Base-by-base conservation (phyloP, 2,888 invertebrate species). In the Cremastinae sp. region DNA sequence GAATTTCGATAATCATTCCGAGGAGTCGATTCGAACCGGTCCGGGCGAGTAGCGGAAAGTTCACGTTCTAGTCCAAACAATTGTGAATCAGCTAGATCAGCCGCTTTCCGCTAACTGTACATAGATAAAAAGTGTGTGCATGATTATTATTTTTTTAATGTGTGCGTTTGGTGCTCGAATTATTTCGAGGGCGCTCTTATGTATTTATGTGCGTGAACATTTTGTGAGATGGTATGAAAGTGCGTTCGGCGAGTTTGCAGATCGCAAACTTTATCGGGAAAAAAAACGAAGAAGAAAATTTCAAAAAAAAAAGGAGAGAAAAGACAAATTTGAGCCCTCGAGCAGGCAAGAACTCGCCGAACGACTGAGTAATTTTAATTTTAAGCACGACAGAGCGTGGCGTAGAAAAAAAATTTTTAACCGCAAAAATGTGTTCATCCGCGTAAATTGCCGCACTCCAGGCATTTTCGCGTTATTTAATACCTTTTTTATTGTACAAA, bases 401-500 rank as follows among this genome's bases (percentile, higher is more conserved):
- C 69, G n/a, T 64, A 51, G 16, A 39, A 47, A 49, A 51, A 69
- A 69, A 58, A n/a, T 28, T n/a, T 43, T 49, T 10, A 66, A 56
- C 85, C 86, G 84, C 83, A 53, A 70, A 53, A 84, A 81, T 86
- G 84, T 86, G 85, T 88, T 87, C 86, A 87, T 79, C 80, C 83
- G 82, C 82, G 81, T 81, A 78, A 83, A 81, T 81, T 82, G 74
- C 65, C 75, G 64, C 51, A 61, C 49, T 20, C 5, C 47, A 18
- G 41, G 69, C 76, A 59, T 62, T 28, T 45, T 47, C 79, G 81
- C 80, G 80, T 82, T 82, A 83, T 83, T 81, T 81, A 79, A 82
- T 79, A 78, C 79, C 78, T 79, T 75, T 78, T 78, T 77, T 75
- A 81, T 79, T 81, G 64, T 81, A 83, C 78, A 64, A 81, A n/a